Percentiles rank a stretch among this genome's conserved stretches.
These are phyloP conservation scores for Grantiella picta DNA, from an alignment of 2,113 vertebrate species.

Conservation along the genomic window DNA sequence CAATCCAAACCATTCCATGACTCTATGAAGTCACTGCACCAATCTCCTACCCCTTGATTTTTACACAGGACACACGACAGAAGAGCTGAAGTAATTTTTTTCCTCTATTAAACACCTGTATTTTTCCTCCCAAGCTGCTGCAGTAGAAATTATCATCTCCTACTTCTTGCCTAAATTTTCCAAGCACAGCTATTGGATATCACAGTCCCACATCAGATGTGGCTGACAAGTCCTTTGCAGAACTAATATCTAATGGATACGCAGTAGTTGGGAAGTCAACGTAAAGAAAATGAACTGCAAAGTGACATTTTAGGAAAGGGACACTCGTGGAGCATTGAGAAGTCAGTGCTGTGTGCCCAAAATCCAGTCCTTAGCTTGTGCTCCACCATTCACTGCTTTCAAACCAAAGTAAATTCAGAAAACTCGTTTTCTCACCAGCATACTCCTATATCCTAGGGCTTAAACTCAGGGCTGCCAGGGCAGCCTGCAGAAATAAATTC, in stretches of 20 bases:
- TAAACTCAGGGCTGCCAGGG: neutral
- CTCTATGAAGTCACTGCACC: neutral
- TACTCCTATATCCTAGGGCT: neutral
- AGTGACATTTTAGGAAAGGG: neutral
- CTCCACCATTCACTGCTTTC: neutral
- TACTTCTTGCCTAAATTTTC: neutral
- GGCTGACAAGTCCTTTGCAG: neutral
- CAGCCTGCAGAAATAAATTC: neutral
- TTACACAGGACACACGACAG: neutral
- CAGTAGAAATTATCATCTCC: neutral
- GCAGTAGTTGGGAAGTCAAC: neutral
- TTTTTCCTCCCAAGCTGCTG: neutral
- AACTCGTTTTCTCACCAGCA: neutral
- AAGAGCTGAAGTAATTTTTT: neutral
- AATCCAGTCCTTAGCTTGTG: neutral
- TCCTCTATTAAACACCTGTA: neutral
- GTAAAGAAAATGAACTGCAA: neutral
- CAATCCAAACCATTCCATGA: neutral
- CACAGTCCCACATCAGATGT: neutral
- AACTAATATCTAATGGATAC: neutral
- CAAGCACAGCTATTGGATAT: neutral
- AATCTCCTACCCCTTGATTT: neutral
- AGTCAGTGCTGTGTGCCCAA: rapidly evolving
- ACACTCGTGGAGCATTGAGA: rapidly evolving
- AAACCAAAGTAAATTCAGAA: neutral